Conservation (phyloP, 1,140 invertebrate species). For the Asobara japonica region DNA sequence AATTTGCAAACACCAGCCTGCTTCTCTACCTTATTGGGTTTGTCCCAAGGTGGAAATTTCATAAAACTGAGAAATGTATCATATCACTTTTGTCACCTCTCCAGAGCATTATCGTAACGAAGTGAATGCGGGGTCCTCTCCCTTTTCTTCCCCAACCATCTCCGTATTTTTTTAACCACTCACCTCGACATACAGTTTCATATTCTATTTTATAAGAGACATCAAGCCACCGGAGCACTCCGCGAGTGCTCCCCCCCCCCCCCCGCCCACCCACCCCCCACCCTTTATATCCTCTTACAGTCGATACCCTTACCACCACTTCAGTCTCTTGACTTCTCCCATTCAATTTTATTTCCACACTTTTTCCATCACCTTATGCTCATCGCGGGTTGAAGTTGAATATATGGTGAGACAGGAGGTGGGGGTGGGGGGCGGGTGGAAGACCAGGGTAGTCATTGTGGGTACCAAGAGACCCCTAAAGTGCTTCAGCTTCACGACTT, state of each 20-base stretch:
- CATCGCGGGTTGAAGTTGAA: conserved; percentile 15
- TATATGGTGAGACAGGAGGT: background rate
- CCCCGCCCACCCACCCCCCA: background rate
- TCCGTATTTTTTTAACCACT: conserved; percentile 40
- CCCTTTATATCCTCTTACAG: conserved; percentile 17
- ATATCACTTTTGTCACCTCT: conserved; percentile 26
- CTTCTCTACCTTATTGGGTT: background rate
- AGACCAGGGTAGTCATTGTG: conserved; percentile 26
- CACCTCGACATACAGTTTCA: conserved; percentile 40
- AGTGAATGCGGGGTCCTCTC: conserved; percentile 27
- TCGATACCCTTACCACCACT: background rate
- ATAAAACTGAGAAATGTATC: background rate
- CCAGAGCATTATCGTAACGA: conserved; percentile 37
- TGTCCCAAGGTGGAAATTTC: background rate
- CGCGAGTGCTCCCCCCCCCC: background rate
- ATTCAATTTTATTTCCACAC: background rate
- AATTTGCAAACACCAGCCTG: too few species aligned
- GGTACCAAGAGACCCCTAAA: conserved; percentile 40
- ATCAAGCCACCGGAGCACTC: conserved; percentile 31
- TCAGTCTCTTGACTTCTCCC: background rate
- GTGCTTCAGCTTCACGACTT: conserved; percentile 43
- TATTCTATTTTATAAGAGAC: conserved; percentile 42
- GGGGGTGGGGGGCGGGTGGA: background rate
- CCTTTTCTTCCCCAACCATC: conserved; percentile 17
- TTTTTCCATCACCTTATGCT: conserved; percentile 15